Evolutionary conservation across 37 sponge, comb jelly and placozoan genomes (phyloP), one percentile per base, ranked within the genome.

Genomic region (Halichondria panicea): DNA sequence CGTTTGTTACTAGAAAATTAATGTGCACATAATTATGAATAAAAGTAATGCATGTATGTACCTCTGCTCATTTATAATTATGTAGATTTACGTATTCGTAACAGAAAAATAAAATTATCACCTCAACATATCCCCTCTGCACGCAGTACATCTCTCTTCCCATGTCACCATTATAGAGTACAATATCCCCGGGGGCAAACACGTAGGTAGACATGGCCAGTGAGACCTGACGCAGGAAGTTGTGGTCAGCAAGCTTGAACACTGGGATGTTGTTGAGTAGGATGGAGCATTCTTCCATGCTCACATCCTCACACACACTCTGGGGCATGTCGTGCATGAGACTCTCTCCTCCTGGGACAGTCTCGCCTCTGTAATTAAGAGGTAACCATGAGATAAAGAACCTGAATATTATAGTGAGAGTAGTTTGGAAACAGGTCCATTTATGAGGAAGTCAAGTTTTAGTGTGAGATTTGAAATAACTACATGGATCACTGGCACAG

Each of bases 101-200:
- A n/a, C n/a, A n/a, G n/a, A n/a, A n/a, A n/a, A n/a, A n/a, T n/a
- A n/a, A n/a, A n/a, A n/a, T n/a, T n/a, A n/a, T n/a, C n/a, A n/a
- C n/a, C 77, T 92, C 92, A 25, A 92, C 84, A 52, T 75, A 70
- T 21, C 92, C 92, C 70, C 56, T 82, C 38, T 67, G 74, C n/a
- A 92, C 50, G 57, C 68, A 83, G 62, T 87, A 92, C 84, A 92
- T 83, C 72, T 92, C 88, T 43, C 72, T 83, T 24, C 84, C 70
- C 84, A 92, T 92, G 36, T 92, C 92, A 44, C 92, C 84, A 54
- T 60, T 22, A 45, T 93, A 93, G 33, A 88, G 63, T 15, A 93
- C 57, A 32, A 83, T 71, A 57, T 89, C 89, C 5, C 91, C 94
- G 13, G 79, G 81, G 75, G 80, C 65, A 83, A 82, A 89, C 34